Evolutionary conservation across 2,797 vertebrate species (phyloP).

Genomic region (Tolypeutes matacus): DNA sequence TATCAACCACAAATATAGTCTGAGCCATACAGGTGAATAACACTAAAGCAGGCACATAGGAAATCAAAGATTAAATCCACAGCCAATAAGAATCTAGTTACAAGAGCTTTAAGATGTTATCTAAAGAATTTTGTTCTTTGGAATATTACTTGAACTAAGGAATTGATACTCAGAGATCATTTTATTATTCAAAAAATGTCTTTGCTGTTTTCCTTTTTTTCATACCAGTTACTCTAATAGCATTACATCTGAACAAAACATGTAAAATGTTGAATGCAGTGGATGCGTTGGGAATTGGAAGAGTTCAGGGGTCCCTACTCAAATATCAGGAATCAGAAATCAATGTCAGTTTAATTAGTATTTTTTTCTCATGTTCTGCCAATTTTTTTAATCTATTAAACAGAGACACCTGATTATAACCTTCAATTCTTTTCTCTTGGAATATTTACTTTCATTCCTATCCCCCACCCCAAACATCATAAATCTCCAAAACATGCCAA

Average conservation of each 20-base stretch:
- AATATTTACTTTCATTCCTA: conserved; percentile 11
- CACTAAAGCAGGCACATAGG: not conserved
- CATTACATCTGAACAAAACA: not conserved
- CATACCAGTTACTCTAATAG: not conserved
- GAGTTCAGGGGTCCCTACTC: not conserved
- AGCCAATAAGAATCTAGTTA: not conserved
- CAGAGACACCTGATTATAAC: conserved; percentile 1
- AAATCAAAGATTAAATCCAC: not conserved
- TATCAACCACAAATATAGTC: not conserved
- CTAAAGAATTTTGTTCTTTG: not conserved
- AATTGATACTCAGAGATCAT: not conserved
- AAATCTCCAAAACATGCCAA: not conserved
- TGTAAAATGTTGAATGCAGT: not conserved
- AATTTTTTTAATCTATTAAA: conserved; percentile 26
- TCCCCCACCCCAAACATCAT: no score
- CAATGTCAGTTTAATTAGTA: not conserved
- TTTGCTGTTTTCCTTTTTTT: not conserved
- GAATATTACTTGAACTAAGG: not conserved
- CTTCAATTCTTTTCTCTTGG: conserved; percentile 21
- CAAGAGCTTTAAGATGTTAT: not conserved
- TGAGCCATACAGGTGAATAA: not conserved
- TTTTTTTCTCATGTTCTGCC: not conserved
- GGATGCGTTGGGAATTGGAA: not conserved
- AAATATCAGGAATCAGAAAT: not conserved
- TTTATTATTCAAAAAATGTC: not conserved